Conservation (phyloP, 37 sponge, comb jelly and placozoan species). For the Cliona cf. orientalis region DNA sequence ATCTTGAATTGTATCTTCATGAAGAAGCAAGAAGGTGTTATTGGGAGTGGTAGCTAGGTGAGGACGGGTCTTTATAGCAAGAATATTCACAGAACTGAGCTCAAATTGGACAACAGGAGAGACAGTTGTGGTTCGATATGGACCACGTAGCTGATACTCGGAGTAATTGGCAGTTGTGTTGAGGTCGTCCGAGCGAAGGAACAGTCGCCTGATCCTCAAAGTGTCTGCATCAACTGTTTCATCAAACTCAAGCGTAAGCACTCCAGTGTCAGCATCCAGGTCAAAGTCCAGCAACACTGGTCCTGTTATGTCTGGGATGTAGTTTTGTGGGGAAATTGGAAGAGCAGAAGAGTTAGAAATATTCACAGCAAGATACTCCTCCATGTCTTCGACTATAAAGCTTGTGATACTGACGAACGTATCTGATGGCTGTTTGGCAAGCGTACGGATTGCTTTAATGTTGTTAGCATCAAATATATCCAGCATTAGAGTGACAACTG, state of each 20-base stretch:
- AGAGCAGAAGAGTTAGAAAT: constrained; percentile 37
- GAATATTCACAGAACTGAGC: constrained; percentile 65
- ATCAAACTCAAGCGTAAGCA: constrained; percentile 79
- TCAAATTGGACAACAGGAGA: constrained; percentile 55
- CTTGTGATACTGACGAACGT: constrained; percentile 67
- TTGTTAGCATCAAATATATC: constrained; percentile 68
- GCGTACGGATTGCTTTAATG: constrained; percentile 64
- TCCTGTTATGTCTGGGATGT: constrained; percentile 59
- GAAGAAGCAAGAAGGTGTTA: constrained; percentile 73
- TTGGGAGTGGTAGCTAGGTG: constrained; percentile 73
- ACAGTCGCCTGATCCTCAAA: constrained; percentile 44
- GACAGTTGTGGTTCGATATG: background rate
- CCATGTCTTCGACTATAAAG: constrained; percentile 68
- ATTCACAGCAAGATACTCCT: constrained; percentile 41
- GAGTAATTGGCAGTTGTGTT: constrained; percentile 27
- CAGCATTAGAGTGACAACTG: constrained; percentile 53
- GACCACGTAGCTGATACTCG: constrained; percentile 48
- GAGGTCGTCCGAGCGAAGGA: constrained; percentile 46
- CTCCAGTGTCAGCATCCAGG: constrained; percentile 75
- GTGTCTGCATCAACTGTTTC: constrained; percentile 78
- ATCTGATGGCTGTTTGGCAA: constrained; percentile 50
- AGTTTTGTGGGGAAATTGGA: constrained; percentile 8
- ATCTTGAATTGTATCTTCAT: constrained; percentile 64
- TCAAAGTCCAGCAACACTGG: constrained; percentile 70
- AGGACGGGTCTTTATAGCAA: constrained; percentile 72